A percentile compares a stretch with the other conserved stretches of the same genome.
Evolutionary conservation across 64 coral and sea anemone species (phyloP).

Genomic region (Pocillopora damicornis): DNA sequence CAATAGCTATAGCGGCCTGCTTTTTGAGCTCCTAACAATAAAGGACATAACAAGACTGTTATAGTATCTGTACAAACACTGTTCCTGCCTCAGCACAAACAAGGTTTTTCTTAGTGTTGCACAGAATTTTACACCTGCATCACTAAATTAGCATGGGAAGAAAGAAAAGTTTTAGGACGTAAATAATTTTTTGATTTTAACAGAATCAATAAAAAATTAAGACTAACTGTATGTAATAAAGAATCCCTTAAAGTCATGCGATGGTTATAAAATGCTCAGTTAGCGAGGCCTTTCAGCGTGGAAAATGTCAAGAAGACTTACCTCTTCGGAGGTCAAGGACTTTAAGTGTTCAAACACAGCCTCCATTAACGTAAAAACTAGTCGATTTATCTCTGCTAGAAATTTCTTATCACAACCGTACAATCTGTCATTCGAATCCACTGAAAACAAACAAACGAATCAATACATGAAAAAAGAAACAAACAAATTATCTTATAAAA

Average conservation of each 20-base stretch:
- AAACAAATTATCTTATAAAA: too few relatives aligned
- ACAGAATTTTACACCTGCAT: too few relatives aligned
- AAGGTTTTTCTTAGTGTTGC: too few relatives aligned
- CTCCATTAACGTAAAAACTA: constrained; percentile 71
- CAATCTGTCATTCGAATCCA: constrained; percentile 90
- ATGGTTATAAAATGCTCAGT: too few relatives aligned
- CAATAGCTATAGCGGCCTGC: constrained; percentile 83
- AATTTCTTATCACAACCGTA: constrained; percentile 96
- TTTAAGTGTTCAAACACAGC: constrained; percentile 83
- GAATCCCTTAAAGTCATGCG: too few relatives aligned
- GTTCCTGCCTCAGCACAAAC: not conserved
- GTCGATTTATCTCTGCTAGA: constrained; percentile 74
- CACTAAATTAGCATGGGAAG: too few relatives aligned
- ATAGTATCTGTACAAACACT: not conserved
- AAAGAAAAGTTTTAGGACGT: too few relatives aligned
- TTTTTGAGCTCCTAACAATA: constrained; percentile 62
- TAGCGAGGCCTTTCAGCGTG: too few relatives aligned
- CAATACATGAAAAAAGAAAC: not conserved
- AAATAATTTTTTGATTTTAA: too few relatives aligned
- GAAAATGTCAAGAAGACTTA: not conserved
- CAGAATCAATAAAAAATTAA: too few relatives aligned
- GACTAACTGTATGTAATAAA: too few relatives aligned
- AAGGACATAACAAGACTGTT: not conserved
- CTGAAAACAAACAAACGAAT: constrained; percentile 34
- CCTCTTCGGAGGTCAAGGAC: constrained; percentile 63